Conservation (phyloP, 2,113 vertebrate species). For the Pituophis catenifer region DNA sequence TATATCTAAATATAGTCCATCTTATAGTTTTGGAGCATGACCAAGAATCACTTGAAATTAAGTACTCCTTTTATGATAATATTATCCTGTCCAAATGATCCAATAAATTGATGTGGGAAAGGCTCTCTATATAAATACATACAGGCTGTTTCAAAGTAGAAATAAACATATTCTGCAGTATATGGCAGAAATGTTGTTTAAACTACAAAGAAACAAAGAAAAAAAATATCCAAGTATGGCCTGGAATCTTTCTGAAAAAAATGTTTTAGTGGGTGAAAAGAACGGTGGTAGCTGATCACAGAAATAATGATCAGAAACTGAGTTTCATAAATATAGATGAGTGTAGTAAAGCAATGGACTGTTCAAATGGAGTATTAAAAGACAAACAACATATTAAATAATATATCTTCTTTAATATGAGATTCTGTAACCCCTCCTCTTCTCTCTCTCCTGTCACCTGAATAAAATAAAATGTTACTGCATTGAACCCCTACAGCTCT, state of each 20-base stretch:
- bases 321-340: not conserved
- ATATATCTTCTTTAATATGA: not conserved
- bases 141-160: slow-evolving; percentile 27
- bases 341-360: not conserved
- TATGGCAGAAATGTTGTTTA: slow-evolving; percentile 33
- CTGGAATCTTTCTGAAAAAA: not conserved
- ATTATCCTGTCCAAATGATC: slow-evolving; percentile 55
- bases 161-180: slow-evolving; percentile 30
- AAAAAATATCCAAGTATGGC: not conserved
- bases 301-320: not conserved
- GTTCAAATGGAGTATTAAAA: not conserved
- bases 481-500: not conserved
- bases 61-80: slow-evolving; percentile 40
- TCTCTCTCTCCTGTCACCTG: not conserved
- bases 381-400: not conserved
- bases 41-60: slow-evolving; percentile 57
- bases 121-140: slow-evolving; percentile 27
- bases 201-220: slow-evolving; percentile 25
- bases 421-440: not conserved
- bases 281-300: fast-evolving
- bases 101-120: slow-evolving; percentile 45
- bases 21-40: slow-evolving; percentile 63
- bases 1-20: slow-evolving; percentile 39
- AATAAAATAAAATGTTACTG: slow-evolving; percentile 16
- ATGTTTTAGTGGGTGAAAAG: not conserved